A percentile compares a stretch with the other conserved stretches of the same genome.
phyloP scores from a whole-genome alignment of 2,113 vertebrate species.

The Genyomyrus donnyi region DNA sequence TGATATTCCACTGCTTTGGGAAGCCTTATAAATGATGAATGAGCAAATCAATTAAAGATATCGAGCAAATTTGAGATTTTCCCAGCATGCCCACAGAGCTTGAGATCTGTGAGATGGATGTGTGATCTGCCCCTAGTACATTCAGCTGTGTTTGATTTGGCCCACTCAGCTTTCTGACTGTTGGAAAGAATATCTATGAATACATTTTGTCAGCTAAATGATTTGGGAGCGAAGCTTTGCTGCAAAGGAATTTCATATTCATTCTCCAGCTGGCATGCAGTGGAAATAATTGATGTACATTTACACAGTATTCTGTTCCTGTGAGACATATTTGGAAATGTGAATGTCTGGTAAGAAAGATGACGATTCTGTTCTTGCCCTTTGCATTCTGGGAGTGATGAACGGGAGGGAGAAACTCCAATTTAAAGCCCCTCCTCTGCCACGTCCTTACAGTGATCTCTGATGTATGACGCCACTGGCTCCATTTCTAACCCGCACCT shows the following conservation, averaged over 20 bases:
- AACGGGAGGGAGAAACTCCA: background rate
- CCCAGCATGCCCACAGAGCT: background rate
- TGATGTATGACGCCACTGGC: background rate
- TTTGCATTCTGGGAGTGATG: background rate
- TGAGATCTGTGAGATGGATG: background rate
- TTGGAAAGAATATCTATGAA: background rate
- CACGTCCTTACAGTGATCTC: background rate
- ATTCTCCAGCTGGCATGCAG: background rate
- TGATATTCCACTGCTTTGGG: background rate
- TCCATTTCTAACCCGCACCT: background rate
- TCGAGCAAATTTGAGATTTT: background rate
- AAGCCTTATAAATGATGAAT: background rate
- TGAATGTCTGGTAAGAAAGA: background rate
- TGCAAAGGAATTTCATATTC: background rate
- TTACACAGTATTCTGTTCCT: background rate
- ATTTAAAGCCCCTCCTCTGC: background rate
- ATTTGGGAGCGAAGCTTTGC: background rate
- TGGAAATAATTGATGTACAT: background rate
- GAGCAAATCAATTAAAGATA: background rate
- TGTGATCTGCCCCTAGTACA: background rate
- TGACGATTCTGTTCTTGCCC: background rate
- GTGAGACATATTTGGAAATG: background rate
- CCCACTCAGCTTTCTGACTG: background rate
- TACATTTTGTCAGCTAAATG: conserved; percentile 2
- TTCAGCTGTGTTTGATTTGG: background rate